Conservation (phyloP, 2,888 invertebrate species). For the Drosophila stalkeri region DNA sequence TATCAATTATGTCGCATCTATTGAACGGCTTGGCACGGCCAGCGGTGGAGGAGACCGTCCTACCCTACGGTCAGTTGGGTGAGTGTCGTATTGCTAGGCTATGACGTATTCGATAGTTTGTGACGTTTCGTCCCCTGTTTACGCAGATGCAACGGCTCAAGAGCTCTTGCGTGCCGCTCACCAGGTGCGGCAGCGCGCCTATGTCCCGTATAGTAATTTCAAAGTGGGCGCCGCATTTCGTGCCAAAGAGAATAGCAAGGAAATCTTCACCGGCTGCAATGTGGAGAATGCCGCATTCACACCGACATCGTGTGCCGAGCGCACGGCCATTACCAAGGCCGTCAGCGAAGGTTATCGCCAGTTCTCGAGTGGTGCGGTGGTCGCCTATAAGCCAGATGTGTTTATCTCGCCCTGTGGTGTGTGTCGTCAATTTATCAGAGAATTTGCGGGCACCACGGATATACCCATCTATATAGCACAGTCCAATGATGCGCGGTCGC, state of each 20-base stretch:
- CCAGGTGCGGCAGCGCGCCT: constrained; percentile 88
- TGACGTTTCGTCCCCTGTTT: constrained; percentile 12
- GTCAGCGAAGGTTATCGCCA: constrained; percentile 92
- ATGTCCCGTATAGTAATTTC: constrained; percentile 95
- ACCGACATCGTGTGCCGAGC: constrained; percentile 94
- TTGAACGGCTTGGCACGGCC: constrained; percentile 66
- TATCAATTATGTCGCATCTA: constrained; percentile 58
- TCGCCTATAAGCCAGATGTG: constrained; percentile 88
- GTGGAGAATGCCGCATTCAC: constrained; percentile 94
- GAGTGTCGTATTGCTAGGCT: constrained; percentile 28
- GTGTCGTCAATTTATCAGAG: constrained; percentile 93
- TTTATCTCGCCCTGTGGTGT: constrained; percentile 95
- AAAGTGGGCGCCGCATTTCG: constrained; percentile 94
- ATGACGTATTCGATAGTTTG: neutral
- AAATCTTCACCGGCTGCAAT: constrained; percentile 92
- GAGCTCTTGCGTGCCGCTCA: constrained; percentile 88
- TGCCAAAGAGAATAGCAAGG: constrained; percentile 87
- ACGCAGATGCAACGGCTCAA: constrained; percentile 61
- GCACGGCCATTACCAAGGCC: constrained; percentile 93
- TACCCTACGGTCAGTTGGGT: constrained; percentile 70
- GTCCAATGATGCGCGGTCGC: constrained; percentile 83
- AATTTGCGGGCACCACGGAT: constrained; percentile 88
- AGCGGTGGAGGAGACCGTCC: constrained; percentile 56
- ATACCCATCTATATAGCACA: constrained; percentile 91
- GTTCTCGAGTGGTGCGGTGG: constrained; percentile 90